These are phyloP conservation scores for Lordiphosa mommai DNA, from an alignment of 1,140 invertebrate genomes.

Conservation along the genomic window DNA sequence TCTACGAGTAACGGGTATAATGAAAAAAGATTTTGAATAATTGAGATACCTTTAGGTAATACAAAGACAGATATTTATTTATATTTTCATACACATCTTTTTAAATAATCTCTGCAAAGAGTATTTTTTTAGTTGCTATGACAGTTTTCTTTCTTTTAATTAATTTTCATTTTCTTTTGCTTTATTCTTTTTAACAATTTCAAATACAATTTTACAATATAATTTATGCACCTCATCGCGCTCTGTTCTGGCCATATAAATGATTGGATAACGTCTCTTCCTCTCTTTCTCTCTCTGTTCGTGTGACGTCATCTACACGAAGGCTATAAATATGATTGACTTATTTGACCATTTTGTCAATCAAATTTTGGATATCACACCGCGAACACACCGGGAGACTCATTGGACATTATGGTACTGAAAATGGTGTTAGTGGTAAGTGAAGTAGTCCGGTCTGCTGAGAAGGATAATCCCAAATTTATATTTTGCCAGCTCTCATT, in stretches of 20 bases:
- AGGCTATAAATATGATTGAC: constrained; percentile 77
- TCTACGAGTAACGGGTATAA: too few species aligned
- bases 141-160: neutral
- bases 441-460: neutral
- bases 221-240: constrained; percentile 64
- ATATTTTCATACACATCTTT: too few species aligned
- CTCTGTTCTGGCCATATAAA: constrained; percentile 57
- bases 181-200: constrained; percentile 48
- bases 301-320: constrained; percentile 21
- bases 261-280: constrained; percentile 34
- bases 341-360: constrained; percentile 38
- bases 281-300: constrained; percentile 1
- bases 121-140: constrained; percentile 21
- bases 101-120: constrained; percentile 20
- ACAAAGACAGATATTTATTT: too few species aligned
- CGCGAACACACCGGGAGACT: neutral
- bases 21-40: too few species aligned
- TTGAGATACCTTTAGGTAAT: too few species aligned
- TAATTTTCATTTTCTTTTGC: constrained; percentile 21
- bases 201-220: constrained; percentile 67
- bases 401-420: constrained; percentile 39
- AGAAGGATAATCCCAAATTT: neutral
- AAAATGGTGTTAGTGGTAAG: constrained; percentile 61
- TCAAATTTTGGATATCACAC: constrained; percentile 54
- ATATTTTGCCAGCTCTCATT: constrained; percentile 43